Percentiles rank a stretch among this genome's conserved stretches.
These are phyloP conservation scores for Magallana angulata DNA, from an alignment of 1,140 invertebrate genomes.

Conservation along the genomic window DNA sequence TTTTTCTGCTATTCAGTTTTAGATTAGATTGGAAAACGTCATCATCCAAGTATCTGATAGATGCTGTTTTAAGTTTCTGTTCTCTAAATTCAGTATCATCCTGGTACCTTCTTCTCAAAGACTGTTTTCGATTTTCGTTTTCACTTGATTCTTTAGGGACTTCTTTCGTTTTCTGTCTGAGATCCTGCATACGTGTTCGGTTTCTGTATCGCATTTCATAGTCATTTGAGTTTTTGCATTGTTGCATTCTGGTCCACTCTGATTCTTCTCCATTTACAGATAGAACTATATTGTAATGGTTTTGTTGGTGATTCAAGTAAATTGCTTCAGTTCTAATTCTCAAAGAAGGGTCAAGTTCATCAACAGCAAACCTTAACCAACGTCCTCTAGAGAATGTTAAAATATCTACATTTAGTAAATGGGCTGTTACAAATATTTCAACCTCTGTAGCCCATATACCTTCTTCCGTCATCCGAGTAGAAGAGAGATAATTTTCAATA, in stretches of 20 bases:
- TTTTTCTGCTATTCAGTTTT: neutral
- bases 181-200: no score
- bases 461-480: neutral
- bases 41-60: neutral
- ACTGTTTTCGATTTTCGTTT: neutral
- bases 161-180: no score
- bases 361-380: neutral
- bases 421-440: constrained; percentile 42
- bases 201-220: no score
- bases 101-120: neutral
- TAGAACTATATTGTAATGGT: constrained; percentile 40
- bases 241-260: no score
- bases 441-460: constrained; percentile 45
- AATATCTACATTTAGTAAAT: constrained; percentile 40
- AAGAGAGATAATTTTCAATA: neutral
- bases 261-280: neutral
- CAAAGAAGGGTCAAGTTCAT: neutral
- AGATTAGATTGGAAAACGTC: neutral
- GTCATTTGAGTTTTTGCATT: no score
- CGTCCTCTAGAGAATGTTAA: constrained; percentile 12
- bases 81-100: constrained; percentile 18
- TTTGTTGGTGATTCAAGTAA: constrained; percentile 10
- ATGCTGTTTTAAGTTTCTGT: neutral
- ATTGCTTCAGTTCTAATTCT: constrained; percentile 4
- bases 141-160: no score